phyloP scores from a whole-genome alignment of 2,113 vertebrate genomes.

The Hydrolagus affinis region DNA sequence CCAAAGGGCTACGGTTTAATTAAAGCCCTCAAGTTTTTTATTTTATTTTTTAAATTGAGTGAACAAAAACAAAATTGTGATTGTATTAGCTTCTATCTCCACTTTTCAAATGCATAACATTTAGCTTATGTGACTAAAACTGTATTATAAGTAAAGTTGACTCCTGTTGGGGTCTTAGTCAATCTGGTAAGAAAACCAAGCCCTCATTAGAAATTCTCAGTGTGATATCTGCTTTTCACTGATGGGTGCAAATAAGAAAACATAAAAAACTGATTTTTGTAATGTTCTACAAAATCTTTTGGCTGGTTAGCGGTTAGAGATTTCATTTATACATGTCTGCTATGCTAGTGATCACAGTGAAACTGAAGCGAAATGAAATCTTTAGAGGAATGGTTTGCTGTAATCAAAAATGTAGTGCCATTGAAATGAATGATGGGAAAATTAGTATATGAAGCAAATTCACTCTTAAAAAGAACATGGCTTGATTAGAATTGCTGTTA shows the following conservation, averaged over 20 bases:
- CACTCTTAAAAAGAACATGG: background rate
- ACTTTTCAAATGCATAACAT: no score
- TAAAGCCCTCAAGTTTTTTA: no score
- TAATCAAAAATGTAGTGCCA: background rate
- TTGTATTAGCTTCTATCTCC: no score
- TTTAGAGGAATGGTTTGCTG: background rate
- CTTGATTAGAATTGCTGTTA: background rate
- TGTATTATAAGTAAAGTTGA: background rate
- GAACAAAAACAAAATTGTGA: no score
- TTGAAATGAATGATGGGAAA: background rate
- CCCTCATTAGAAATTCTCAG: background rate
- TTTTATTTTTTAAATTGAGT: no score
- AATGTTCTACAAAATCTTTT: background rate
- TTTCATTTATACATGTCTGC: background rate
- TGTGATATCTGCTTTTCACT: background rate
- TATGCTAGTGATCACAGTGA: background rate
- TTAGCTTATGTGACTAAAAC: no score
- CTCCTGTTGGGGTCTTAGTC: background rate
- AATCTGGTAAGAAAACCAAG: background rate
- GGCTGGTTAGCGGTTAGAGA: background rate
- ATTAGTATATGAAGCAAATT: background rate
- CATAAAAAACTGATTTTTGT: background rate
- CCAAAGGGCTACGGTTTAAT: no score
- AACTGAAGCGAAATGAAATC: no score
- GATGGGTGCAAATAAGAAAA: no score